Conservation (phyloP, 1,140 invertebrate species). For the Drosophila persimilis region DNA sequence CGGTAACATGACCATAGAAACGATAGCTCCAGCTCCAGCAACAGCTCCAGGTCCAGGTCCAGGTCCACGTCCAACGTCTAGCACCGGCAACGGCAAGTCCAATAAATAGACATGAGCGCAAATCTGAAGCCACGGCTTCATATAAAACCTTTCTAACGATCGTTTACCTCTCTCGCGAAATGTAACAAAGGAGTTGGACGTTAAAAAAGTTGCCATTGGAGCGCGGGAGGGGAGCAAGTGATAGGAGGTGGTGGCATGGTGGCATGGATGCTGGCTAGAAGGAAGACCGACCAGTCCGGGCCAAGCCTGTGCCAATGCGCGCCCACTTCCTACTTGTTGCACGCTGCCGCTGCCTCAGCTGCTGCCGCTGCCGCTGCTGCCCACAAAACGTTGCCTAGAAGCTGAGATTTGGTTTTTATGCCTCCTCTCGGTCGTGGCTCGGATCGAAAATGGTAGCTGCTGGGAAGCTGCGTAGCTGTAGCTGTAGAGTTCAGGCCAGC, state of each 20-base stretch:
- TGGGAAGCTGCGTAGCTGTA: constrained; percentile 14
- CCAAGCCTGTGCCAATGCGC: constrained; percentile 68
- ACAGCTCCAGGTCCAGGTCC: constrained; percentile 30
- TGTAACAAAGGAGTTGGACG: constrained; percentile 76
- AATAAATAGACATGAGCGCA: constrained; percentile 78
- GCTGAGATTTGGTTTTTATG: constrained; percentile 54
- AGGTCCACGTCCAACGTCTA: constrained; percentile 23
- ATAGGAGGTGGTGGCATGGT: constrained; percentile 1
- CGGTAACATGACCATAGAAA: constrained; percentile 72
- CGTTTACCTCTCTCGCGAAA: constrained; percentile 81
- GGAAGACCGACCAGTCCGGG: constrained; percentile 45
- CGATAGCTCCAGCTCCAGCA: constrained; percentile 45
- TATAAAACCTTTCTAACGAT: constrained; percentile 81
- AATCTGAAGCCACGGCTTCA: constrained; percentile 69
- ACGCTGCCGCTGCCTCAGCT: constrained; percentile 13
- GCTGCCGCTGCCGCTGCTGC: too few species aligned
- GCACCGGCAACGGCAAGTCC: constrained; percentile 49
- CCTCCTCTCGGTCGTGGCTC: neutral
- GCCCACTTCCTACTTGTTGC: constrained; percentile 78
- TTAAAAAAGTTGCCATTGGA: constrained; percentile 58
- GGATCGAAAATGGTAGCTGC: constrained; percentile 28
- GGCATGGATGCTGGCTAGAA: constrained; percentile 2
- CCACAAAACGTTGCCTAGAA: constrained; percentile 42
- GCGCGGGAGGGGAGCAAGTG: constrained; percentile 32
- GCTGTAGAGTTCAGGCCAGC: constrained; percentile 26